These are phyloP conservation scores for Desmodus rotundus DNA, from an alignment of 2,113 vertebrate species.

Conservation along the genomic window DNA sequence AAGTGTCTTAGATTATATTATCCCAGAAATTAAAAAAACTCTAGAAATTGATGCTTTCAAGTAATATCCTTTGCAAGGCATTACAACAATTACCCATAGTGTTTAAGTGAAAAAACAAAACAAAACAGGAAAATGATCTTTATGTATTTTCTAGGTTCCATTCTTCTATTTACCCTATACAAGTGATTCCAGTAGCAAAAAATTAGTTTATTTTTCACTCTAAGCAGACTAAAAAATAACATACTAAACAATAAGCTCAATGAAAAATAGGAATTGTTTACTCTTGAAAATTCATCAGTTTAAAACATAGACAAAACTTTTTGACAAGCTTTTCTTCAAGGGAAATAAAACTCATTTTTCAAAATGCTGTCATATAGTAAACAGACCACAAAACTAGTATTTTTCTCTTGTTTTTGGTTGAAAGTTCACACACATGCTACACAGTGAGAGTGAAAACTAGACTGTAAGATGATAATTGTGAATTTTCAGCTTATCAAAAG, in stretches of 20 bases:
- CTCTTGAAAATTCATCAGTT: neutral
- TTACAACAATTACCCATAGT: neutral
- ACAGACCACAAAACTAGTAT: neutral
- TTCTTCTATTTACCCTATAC: neutral
- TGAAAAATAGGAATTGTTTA: neutral
- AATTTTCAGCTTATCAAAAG: conserved; percentile 68
- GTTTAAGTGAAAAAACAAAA: neutral
- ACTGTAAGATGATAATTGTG: conserved; percentile 21
- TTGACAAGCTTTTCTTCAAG: neutral
- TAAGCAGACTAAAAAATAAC: conserved; percentile 19
- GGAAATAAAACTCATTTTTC: neutral
- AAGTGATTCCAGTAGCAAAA: conserved; percentile 5
- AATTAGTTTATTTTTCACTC: neutral
- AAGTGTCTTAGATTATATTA: neutral
- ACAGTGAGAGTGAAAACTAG: neutral
- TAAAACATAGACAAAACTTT: neutral
- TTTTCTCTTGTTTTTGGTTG: neutral
- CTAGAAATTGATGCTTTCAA: neutral
- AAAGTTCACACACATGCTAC: neutral
- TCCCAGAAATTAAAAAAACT: neutral
- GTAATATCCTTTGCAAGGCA: neutral
- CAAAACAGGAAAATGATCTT: neutral
- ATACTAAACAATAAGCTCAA: neutral
- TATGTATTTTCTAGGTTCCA: neutral
- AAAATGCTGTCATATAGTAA: neutral